Evolutionary conservation across 2,113 vertebrate genomes (phyloP).

Genomic region (Chloebia gouldiae): DNA sequence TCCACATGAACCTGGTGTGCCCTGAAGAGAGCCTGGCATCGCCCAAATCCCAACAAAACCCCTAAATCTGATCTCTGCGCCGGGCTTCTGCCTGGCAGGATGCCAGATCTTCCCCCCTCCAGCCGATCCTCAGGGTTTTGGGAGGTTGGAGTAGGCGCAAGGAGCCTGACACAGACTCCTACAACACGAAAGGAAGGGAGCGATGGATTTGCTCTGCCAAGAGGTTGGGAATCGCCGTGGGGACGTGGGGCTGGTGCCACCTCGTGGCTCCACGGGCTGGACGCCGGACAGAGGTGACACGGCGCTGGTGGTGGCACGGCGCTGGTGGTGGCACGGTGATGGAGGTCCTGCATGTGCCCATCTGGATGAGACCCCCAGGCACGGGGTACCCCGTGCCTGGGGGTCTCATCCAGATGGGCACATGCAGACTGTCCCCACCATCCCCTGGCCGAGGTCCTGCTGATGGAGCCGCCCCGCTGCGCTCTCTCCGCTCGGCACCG

Average conservation of each 20-base stretch:
- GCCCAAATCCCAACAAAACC: background rate
- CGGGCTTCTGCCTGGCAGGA: rapidly evolving
- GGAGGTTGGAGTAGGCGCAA: background rate
- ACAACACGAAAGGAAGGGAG: background rate
- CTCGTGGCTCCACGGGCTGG: background rate
- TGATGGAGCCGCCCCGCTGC: rapidly evolving
- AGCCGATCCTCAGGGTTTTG: rapidly evolving
- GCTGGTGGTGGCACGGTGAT: background rate
- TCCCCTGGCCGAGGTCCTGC: rapidly evolving
- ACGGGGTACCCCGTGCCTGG: background rate
- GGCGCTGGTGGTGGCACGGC: rapidly evolving
- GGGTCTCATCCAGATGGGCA: no score
- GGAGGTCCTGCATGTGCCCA: rapidly evolving
- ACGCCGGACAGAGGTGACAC: rapidly evolving
- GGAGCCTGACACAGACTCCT: background rate
- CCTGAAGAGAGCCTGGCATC: rapidly evolving
- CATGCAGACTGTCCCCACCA: no score
- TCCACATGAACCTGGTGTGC: background rate
- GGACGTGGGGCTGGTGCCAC: constrained; percentile 31
- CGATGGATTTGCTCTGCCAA: rapidly evolving
- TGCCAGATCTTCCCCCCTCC: background rate
- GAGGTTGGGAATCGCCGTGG: background rate
- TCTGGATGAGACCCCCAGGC: rapidly evolving
- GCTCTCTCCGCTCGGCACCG: background rate
- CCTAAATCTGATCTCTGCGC: background rate